Base-by-base conservation (phyloP, 2,113 vertebrate genomes). In the Platysternon megacephalum region DNA sequence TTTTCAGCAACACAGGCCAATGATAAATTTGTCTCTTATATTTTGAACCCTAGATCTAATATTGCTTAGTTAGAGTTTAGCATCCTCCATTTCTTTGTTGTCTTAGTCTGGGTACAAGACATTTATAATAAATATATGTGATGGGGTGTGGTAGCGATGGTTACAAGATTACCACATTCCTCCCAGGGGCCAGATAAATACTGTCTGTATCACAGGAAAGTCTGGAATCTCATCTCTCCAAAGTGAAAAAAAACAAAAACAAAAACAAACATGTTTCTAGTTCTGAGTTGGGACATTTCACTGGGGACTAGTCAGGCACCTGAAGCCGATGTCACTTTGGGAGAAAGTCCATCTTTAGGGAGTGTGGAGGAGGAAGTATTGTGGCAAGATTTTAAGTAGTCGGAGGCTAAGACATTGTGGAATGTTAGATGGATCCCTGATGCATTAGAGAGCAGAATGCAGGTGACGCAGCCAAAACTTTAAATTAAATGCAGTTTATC, bases 401-500 rank as follows among this genome's bases (percentile, higher is more conserved):
- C 82, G 86, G 85, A 88, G 93, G 95, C 93, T 95, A 93, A 94
- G 10, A 84, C 89, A 92, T 92, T 86, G 89, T 94, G 85, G 94
- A 97, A 95, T 93, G 94, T 93, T 96, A 81, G 81, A 93, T 88
- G 94, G 92, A 92, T 51, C 92, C 96, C 93, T 51, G 80, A 84
- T 79, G 94, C 88, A 79, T 74, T n/a, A n/a, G 92, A 91, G 86
- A 95, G 39, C 95, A 96, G 93, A 93, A 92, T 8, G 90, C 91
- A 93, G 95, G 89, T 74, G 95, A 95, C 86, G 82, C 83, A 94
- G 94, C 91, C 92, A 95, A 96, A 97, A 87, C 0, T 93, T 96
- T 94, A 95, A 96, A 97, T 93, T 96, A 94, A 93, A 96, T 6
- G 39, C 95, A 96, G 95, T 93, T 95, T 97, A 95, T 48, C 84